These are phyloP conservation scores for Piprites chloris DNA, from an alignment of 2,113 vertebrate species.

Conservation along the genomic window DNA sequence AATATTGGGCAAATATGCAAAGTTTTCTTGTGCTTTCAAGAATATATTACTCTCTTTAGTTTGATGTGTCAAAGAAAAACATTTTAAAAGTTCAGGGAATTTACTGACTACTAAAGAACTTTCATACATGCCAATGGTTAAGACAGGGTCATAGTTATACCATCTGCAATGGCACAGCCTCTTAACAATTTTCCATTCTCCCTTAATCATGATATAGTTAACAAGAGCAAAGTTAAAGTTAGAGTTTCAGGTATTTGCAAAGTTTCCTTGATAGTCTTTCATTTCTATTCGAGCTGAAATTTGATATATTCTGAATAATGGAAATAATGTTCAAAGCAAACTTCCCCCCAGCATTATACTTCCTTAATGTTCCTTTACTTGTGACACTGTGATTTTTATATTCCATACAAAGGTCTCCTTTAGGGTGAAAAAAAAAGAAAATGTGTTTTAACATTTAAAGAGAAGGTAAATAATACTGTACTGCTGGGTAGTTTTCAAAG, in stretches of 20 bases:
- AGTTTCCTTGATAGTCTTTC: slow-evolving; percentile 16
- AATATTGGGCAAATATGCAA: not conserved
- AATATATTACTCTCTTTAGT: not conserved
- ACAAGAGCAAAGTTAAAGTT: not conserved
- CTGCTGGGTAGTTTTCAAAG: slow-evolving; percentile 53
- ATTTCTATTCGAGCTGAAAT: slow-evolving; percentile 13
- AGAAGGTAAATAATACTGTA: slow-evolving; percentile 52
- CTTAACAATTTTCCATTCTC: slow-evolving; percentile 14
- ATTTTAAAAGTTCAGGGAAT: not conserved
- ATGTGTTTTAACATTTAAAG: slow-evolving; percentile 42
- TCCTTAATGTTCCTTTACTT: slow-evolving; percentile 36
- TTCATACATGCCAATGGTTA: not conserved
- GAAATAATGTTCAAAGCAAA: slow-evolving; percentile 56
- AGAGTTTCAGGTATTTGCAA: not conserved
- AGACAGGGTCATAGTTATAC: not conserved
- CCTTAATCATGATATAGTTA: not conserved
- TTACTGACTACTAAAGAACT: not conserved
- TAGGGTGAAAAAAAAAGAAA: not conserved
- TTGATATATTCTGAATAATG: not conserved
- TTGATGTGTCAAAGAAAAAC: not conserved
- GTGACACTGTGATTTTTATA: not conserved
- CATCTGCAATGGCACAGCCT: not conserved
- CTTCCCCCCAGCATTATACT: not conserved
- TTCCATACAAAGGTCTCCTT: slow-evolving; percentile 1
- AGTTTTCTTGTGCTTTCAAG: not conserved